Evolutionary conservation across 2,113 vertebrate species (phyloP), one percentile per base, ranked within the genome.

Genomic region (Polyodon spathula): DNA sequence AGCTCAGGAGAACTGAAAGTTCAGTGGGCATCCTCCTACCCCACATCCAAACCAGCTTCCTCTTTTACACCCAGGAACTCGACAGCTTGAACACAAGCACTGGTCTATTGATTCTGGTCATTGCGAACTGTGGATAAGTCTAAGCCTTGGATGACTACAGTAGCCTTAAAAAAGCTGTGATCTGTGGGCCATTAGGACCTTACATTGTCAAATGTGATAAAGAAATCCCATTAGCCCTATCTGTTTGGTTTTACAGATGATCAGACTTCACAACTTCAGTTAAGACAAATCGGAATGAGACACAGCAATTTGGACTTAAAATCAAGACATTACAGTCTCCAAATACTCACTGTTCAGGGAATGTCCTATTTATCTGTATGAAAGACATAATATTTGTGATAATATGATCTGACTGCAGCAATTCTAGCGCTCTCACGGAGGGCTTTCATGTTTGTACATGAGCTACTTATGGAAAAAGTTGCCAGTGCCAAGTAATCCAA

Each of bases 171-270:
- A n/a, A 50, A 50, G 16, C 40, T n/a, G 38, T 44, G 40, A 59
- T 40, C 27, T 44, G 38, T 17, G 12, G 17, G 7, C 14, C 38
- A 17, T 6, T 16, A 5, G 40, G 17, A 14, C 59, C 83, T 75
- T 88, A 88, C 85, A 85, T 85, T 77, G 60, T 65, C 63, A 83
- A 83, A 81, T 65, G 67, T 80, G 78, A 68, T 78, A 80, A 73
- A 63, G 64, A 63, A 72, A 78, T 60, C 71, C 77, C 63, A 78
- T 76, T 63, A 70, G 75, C 60, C 62, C 56, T 66, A 86, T 88
- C 76, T 72, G 86, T 70, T 79, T 78, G 58, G 53, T 54, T 54
- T 54, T 37, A 17, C 16, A 9, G 73, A 63, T 72, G 72, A 69
- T 73, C 60, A 54, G 46, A 71, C 68, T 69, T 76, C 65, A 68